Conservation (phyloP, 2,888 invertebrate genomes). For the Tribolium freemani region DNA sequence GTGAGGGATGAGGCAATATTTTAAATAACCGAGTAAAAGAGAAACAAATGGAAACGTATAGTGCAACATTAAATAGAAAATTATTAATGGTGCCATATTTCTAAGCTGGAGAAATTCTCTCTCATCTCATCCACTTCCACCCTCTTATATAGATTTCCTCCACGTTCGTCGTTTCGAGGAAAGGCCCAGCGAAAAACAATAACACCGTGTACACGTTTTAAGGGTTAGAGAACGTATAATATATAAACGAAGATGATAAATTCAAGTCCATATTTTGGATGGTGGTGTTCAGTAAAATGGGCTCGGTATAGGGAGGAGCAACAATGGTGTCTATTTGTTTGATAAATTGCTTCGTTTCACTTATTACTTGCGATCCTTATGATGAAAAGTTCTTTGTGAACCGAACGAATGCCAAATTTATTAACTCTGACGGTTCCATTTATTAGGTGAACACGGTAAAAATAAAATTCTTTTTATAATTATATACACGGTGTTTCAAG, state of each 20-base stretch:
- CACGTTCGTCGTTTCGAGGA: conserved; percentile 23
- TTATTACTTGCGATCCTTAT: conserved; percentile 58
- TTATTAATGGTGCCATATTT: conserved; percentile 67
- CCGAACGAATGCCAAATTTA: conserved; percentile 40
- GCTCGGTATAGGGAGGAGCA: conserved; percentile 48
- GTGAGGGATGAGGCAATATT: conserved; percentile 60
- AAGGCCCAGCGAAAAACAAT: conserved; percentile 58
- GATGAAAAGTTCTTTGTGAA: conserved; percentile 45
- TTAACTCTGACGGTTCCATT: conserved; percentile 42
- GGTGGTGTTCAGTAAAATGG: conserved; percentile 45
- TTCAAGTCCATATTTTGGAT: conserved; percentile 66
- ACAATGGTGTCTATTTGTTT: conserved; percentile 68
- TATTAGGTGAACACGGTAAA: conserved; percentile 32
- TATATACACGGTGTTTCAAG: too few species aligned
- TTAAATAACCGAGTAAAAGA: conserved; percentile 60
- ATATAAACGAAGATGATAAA: conserved; percentile 65
- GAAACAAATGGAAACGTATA: conserved; percentile 67
- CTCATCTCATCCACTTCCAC: conserved; percentile 32
- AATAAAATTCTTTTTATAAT: too few species aligned
- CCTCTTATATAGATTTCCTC: conserved; percentile 37
- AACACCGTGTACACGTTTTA: conserved; percentile 55
- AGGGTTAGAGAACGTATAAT: conserved; percentile 51
- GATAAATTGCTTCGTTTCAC: conserved; percentile 67
- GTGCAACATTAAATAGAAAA: conserved; percentile 66
- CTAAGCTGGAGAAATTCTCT: conserved; percentile 58